phyloP scores from a whole-genome alignment of 2,797 vertebrate species.

The Scolopax rusticola region DNA sequence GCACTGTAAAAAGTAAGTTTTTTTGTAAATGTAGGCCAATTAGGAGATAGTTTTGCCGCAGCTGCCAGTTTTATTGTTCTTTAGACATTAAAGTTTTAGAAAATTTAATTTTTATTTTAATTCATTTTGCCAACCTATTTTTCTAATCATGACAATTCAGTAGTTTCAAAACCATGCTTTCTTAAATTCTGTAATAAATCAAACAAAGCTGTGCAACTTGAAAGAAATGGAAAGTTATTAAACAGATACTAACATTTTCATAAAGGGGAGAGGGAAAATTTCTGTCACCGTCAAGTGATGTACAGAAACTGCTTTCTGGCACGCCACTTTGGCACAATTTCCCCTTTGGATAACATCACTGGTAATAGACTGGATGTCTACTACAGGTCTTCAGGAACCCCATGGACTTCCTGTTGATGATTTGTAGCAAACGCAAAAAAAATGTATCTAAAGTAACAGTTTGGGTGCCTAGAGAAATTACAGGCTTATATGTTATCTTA shows the following conservation, averaged over 20 bases:
- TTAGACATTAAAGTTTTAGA: background rate
- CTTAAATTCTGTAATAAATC: background rate
- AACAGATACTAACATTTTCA: background rate
- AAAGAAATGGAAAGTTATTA: background rate
- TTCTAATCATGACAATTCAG: background rate
- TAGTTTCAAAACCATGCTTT: background rate
- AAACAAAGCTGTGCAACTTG: background rate
- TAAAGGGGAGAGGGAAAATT: background rate
- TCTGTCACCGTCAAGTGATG: background rate
- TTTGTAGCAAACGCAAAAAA: background rate
- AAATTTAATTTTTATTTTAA: background rate
- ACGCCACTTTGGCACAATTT: background rate
- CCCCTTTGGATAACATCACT: background rate
- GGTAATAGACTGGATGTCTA: background rate
- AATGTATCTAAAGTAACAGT: background rate
- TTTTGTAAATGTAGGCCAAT: background rate
- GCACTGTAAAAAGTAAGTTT: background rate
- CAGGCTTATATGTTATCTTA: background rate
- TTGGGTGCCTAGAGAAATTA: background rate
- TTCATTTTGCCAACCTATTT: background rate
- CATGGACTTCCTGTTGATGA: background rate
- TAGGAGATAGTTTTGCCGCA: background rate
- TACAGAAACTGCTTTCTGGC: background rate
- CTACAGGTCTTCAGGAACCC: background rate
- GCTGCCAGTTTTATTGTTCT: background rate